Evolutionary conservation across 2,797 vertebrate genomes (phyloP).

Genomic region (Lepus oiostolus): DNA sequence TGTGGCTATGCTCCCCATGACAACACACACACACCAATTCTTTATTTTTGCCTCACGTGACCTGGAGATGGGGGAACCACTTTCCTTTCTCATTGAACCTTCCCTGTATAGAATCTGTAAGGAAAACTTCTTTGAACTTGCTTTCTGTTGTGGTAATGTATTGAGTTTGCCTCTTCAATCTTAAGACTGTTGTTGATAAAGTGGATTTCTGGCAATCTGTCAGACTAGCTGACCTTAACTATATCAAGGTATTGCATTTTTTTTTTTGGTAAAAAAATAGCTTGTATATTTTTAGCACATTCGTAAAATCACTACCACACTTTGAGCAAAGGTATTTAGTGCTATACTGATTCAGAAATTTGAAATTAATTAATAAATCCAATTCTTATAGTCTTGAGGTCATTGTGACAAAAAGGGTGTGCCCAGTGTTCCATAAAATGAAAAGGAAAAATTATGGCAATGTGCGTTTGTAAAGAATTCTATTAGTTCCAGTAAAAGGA

Average conservation of each 20-base stretch:
- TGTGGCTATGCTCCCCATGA: too few species aligned
- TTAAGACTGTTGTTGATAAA: neutral
- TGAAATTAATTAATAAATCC: neutral
- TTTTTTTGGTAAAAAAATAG: conserved; percentile 8
- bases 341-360: neutral
- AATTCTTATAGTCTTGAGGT: neutral
- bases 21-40: neutral
- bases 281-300: neutral
- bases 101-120: neutral
- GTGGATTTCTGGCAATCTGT: neutral
- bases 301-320: neutral
- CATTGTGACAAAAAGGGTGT: neutral
- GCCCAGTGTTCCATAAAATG: neutral
- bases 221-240: neutral
- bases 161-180: neutral
- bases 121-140: neutral
- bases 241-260: neutral
- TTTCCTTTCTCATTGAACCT: neutral
- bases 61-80: too few species aligned
- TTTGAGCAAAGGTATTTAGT: neutral
- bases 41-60: neutral
- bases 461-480: neutral
- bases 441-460: neutral
- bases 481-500: neutral
- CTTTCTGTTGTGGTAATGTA: neutral